Conservation (phyloP, 2,797 vertebrate species). For the Sebastes vulpes region DNA sequence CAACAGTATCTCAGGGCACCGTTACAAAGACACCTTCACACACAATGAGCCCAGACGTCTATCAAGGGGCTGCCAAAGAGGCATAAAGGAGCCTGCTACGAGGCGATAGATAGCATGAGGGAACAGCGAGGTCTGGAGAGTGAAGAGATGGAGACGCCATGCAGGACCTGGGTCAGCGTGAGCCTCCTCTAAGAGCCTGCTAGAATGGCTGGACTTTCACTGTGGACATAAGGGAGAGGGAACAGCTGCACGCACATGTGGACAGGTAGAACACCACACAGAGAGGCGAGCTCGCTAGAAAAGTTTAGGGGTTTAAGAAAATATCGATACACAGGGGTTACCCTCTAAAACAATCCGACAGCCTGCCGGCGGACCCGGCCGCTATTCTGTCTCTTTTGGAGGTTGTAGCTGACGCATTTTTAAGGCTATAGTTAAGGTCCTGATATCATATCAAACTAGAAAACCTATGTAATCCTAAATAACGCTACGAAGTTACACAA, state of each 20-base stretch:
- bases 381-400: too few relatives aligned
- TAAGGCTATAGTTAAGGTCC: too few relatives aligned
- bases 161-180: conserved; percentile 15
- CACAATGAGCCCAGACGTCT: conserved; percentile 63
- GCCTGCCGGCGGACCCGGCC: too few relatives aligned
- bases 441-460: too few relatives aligned
- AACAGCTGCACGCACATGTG: neutral
- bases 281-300: too few relatives aligned
- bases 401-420: too few relatives aligned
- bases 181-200: conserved; percentile 31
- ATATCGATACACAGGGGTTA: too few relatives aligned
- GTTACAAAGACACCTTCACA: conserved; percentile 71
- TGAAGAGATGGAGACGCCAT: conserved; percentile 26
- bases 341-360: too few relatives aligned
- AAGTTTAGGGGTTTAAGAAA: too few relatives aligned
- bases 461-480: too few relatives aligned
- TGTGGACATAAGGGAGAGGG: neutral
- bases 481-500: too few relatives aligned
- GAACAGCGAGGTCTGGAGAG: conserved; percentile 19
- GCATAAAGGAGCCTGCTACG: conserved; percentile 49
- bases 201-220: conserved; percentile 18
- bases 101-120: conserved; percentile 34
- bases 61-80: conserved; percentile 56
- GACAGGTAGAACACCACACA: too few relatives aligned
- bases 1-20: conserved; percentile 66